phyloP scores from a whole-genome alignment of 2,888 invertebrate species.

The Diaprepes abbreviatus region DNA sequence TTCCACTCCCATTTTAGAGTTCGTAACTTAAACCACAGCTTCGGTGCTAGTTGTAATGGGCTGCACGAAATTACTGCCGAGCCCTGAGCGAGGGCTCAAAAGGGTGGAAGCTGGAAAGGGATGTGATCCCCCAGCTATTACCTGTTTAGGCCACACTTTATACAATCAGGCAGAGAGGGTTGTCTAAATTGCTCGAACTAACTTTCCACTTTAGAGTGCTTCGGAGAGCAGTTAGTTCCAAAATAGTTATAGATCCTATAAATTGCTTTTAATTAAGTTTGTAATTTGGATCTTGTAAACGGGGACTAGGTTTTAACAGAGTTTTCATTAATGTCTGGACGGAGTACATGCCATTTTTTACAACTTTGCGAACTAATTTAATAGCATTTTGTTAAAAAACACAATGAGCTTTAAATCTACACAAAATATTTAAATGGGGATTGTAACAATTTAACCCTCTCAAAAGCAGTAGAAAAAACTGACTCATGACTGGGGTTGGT shows the following conservation, averaged over 20 bases:
- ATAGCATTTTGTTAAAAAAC: too few relatives aligned
- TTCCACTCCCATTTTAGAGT: conserved; percentile 33
- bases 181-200: conserved; percentile 51
- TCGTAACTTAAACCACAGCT: conserved; percentile 48
- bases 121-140: conserved; percentile 50
- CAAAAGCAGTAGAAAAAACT: too few relatives aligned
- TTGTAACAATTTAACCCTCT: too few relatives aligned
- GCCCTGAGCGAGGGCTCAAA: conserved; percentile 33
- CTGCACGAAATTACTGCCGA: conserved; percentile 51
- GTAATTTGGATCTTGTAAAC: conserved; percentile 11
- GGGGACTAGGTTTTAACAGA: background rate
- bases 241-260: conserved; percentile 45
- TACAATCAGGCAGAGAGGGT: conserved; percentile 52
- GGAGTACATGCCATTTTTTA: too few relatives aligned
- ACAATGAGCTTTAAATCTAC: too few relatives aligned
- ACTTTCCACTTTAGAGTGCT: conserved; percentile 47
- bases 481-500: too few relatives aligned
- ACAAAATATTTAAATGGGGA: too few relatives aligned
- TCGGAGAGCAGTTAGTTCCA: conserved; percentile 45
- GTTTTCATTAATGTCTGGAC: background rate
- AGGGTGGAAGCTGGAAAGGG: conserved; percentile 42
- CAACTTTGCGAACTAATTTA: too few relatives aligned
- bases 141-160: conserved; percentile 54
- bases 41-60: conserved; percentile 51
- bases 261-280: conserved; percentile 44